Conservation (phyloP, 2,113 vertebrate genomes). For the Indicator indicator region DNA sequence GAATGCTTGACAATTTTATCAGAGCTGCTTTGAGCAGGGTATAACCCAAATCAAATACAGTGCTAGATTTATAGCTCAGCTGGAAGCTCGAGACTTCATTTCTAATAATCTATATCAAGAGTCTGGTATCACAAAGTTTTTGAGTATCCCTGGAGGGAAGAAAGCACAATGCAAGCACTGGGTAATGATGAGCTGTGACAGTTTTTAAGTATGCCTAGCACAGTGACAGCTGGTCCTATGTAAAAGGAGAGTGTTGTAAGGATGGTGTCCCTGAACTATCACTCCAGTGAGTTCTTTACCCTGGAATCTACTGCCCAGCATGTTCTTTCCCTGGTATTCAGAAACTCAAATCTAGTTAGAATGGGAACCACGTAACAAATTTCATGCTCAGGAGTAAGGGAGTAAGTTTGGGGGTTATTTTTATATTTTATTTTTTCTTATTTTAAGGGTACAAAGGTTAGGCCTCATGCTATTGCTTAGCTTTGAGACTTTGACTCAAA, state of each 20-base stretch:
- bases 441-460: neutral
- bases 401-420: neutral
- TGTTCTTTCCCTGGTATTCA: neutral
- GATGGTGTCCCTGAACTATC: too few species aligned
- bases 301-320: neutral
- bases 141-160: neutral
- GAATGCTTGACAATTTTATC: neutral
- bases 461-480: neutral
- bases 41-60: neutral
- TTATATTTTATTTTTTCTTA: neutral
- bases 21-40: neutral
- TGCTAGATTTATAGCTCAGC: neutral
- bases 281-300: neutral
- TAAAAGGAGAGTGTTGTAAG: neutral
- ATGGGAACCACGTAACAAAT: neutral
- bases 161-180: neutral
- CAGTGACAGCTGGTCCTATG: neutral
- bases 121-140: neutral
- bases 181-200: neutral
- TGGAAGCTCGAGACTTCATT: neutral
- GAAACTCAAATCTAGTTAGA: neutral
- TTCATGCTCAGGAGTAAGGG: neutral
- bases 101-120: neutral
- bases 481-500: neutral
- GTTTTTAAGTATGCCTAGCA: neutral